Evolutionary conservation across 2,113 vertebrate genomes (phyloP).

Genomic region (Microcebus lehilahytsara): DNA sequence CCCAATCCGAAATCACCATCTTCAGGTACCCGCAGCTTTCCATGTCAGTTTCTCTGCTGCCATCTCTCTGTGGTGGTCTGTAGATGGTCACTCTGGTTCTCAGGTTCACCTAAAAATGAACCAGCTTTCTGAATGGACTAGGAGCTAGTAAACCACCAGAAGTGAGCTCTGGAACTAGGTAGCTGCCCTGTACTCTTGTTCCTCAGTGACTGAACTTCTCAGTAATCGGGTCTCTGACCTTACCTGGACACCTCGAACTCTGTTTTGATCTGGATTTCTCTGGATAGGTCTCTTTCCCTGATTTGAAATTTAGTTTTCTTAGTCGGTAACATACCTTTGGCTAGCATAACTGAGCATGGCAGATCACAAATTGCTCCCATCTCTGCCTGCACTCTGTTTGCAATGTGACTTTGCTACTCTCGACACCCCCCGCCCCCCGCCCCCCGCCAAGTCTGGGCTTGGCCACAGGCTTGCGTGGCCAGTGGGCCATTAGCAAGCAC

Average conservation of each 20-base stretch:
- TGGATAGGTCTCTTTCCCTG: background rate
- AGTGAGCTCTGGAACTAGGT: background rate
- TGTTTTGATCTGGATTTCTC: background rate
- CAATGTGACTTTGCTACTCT: background rate
- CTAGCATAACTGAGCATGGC: background rate
- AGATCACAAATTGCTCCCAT: background rate
- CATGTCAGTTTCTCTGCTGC: background rate
- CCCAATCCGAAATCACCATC: rapidly evolving
- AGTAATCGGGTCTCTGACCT: background rate
- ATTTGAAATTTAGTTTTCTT: background rate
- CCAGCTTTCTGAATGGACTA: background rate
- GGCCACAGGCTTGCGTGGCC: background rate
- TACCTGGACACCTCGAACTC: background rate
- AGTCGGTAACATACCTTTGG: background rate
- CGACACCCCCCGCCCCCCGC: background rate
- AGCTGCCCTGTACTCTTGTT: background rate
- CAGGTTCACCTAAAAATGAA: background rate
- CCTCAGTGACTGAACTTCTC: background rate
- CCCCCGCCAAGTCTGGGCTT: background rate
- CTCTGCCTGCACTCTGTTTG: background rate
- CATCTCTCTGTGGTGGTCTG: background rate
- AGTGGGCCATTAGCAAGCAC: background rate
- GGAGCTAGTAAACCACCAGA: background rate
- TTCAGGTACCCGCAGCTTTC: background rate
- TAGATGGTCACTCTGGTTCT: background rate